Evolutionary conservation across 2,113 vertebrate species (phyloP).

Genomic region (Pardalotus punctatus): DNA sequence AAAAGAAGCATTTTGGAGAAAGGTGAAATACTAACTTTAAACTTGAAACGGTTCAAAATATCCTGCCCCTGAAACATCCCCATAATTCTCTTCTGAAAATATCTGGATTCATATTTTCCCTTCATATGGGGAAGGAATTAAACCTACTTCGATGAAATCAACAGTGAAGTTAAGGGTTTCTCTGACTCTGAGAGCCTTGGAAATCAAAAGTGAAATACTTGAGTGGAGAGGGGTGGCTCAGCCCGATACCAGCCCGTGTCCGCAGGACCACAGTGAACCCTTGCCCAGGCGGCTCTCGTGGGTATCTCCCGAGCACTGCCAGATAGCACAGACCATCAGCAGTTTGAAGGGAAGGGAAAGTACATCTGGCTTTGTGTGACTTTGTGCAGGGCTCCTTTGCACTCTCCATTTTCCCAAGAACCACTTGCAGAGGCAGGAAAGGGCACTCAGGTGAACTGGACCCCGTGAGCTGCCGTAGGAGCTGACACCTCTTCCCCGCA

Average conservation of each 20-base stretch:
- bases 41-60: not conserved
- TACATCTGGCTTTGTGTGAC: not conserved
- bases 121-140: not conserved
- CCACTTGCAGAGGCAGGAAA: not conserved
- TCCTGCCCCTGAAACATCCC: not conserved
- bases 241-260: not conserved
- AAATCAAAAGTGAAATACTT: not conserved
- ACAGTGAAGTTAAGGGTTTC: not conserved
- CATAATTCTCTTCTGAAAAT: not conserved
- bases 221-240: not conserved
- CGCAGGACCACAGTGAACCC: not conserved
- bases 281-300: fast-evolving
- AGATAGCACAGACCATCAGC: not conserved
- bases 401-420: not conserved
- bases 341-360: not conserved
- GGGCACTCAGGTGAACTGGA: fast-evolving
- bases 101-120: not conserved
- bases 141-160: not conserved
- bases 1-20: not conserved
- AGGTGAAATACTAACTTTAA: not conserved
- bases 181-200: not conserved
- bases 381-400: not conserved
- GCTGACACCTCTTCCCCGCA: not conserved
- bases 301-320: not conserved
- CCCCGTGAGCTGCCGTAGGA: not conserved